Conservation (phyloP, 2,888 invertebrate species). For the Drosophila formosana region DNA sequence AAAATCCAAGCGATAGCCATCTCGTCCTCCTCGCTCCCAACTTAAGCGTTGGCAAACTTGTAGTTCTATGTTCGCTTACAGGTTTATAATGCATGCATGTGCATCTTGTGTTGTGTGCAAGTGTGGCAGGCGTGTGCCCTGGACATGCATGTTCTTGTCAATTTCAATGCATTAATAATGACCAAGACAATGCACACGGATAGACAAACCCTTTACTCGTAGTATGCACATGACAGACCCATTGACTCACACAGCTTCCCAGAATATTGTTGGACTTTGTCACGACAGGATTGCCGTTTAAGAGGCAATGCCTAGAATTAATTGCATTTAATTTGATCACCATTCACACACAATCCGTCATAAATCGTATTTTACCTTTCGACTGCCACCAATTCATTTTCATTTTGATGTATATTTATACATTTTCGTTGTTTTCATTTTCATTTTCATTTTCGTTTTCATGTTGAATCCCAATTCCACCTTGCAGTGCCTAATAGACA, state of each 20-base stretch:
- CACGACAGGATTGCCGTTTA: conserved; percentile 1
- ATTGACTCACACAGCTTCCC: conserved; percentile 3
- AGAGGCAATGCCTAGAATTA: conserved; percentile 4
- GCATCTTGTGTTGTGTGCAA: conserved; percentile 1
- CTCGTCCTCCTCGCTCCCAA: neutral
- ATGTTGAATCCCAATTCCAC: conserved; percentile 18
- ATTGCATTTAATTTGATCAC: conserved; percentile 15
- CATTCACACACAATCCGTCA: neutral
- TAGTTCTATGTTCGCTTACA: conserved; percentile 13
- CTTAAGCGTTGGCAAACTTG: conserved; percentile 27
- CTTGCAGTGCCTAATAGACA: conserved; percentile 22
- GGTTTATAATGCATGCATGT: conserved; percentile 26
- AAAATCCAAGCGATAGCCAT: neutral
- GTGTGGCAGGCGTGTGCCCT: conserved; percentile 12
- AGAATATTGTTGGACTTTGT: conserved; percentile 7
- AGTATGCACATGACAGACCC: conserved; percentile 25
- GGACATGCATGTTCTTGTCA: conserved; percentile 39
- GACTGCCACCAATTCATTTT: conserved; percentile 14
- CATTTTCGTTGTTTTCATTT: neutral
- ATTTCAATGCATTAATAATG: conserved; percentile 55
- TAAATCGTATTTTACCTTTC: conserved; percentile 2
- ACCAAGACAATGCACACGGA: conserved; percentile 27
- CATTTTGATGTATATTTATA: neutral
- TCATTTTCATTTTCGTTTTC: neutral
- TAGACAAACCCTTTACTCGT: conserved; percentile 1